Evolutionary conservation across 2,888 invertebrate genomes (phyloP).

Genomic region (Rhyacophila evoluta): DNA sequence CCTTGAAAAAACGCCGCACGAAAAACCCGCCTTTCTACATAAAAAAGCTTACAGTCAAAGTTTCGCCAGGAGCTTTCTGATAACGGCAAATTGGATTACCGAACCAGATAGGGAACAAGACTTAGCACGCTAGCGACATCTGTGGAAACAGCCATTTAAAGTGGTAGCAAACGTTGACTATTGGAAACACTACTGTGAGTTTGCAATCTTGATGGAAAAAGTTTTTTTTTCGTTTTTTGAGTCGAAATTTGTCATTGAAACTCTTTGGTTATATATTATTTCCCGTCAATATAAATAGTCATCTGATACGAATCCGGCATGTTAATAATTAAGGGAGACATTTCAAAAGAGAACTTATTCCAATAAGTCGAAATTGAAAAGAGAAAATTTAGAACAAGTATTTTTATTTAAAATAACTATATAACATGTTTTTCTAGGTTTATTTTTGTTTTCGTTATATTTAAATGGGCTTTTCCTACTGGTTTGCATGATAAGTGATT

Average conservation of each 20-base stretch:
- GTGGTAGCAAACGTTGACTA: background rate
- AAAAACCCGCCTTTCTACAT: background rate
- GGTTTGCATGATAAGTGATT: too few species aligned
- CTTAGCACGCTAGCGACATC: conserved; percentile 29
- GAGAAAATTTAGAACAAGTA: too few species aligned
- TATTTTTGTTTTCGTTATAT: too few species aligned
- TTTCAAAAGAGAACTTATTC: too few species aligned
- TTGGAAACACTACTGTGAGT: background rate
- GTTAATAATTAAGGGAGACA: too few species aligned
- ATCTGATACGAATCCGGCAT: too few species aligned
- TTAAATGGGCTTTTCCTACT: too few species aligned
- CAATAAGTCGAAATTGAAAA: too few species aligned
- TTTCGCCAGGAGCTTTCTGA: conserved; percentile 19
- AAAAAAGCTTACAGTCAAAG: conserved; percentile 14
- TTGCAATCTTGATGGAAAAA: background rate
- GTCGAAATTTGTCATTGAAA: background rate
- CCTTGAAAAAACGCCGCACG: background rate
- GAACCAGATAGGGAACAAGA: conserved; percentile 21
- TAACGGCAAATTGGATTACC: conserved; percentile 27
- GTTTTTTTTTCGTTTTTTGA: background rate
- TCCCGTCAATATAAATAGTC: too few species aligned
- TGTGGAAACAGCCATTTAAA: conserved; percentile 26
- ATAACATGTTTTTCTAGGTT: too few species aligned
- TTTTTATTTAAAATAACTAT: too few species aligned
- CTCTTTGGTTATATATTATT: background rate